These are phyloP conservation scores for Chouioia cunea DNA, from an alignment of 2,888 invertebrate genomes.

Conservation along the genomic window DNA sequence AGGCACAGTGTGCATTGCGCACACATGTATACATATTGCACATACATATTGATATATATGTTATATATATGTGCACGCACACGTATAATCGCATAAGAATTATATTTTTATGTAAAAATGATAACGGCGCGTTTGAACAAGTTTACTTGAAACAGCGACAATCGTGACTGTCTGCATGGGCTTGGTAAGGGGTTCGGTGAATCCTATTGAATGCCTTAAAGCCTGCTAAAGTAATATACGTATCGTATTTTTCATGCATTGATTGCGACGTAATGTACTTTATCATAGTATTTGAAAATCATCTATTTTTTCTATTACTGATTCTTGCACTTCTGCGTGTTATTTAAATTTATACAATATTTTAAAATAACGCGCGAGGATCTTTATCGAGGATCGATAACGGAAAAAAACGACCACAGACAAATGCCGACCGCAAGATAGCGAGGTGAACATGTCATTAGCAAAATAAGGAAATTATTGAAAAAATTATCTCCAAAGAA, in stretches of 20 bases:
- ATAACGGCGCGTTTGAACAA: constrained; percentile 7
- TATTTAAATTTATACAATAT: background rate
- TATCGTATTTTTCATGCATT: constrained; percentile 10
- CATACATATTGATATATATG: background rate
- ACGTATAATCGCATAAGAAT: constrained; percentile 18
- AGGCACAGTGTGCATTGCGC: constrained; percentile 7
- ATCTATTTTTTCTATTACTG: constrained; percentile 14
- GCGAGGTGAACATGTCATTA: constrained; percentile 8
- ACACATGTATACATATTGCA: constrained; percentile 27
- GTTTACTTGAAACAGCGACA: background rate
- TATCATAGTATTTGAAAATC: constrained; percentile 11
- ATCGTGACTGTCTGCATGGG: background rate
- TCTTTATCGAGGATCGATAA: no score
- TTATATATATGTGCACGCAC: background rate
- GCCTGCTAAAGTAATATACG: background rate
- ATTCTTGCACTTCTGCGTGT: constrained; percentile 5
- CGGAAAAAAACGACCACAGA: background rate
- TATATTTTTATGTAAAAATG: constrained; percentile 18
- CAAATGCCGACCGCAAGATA: background rate
- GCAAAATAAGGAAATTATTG: constrained; percentile 28
- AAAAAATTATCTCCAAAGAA: constrained; percentile 61
- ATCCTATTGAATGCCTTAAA: constrained; percentile 10
- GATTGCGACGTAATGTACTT: constrained; percentile 16
- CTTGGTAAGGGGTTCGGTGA: constrained; percentile 4
- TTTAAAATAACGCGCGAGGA: background rate